Base-by-base conservation (phyloP, 1,140 invertebrate genomes). In the Aphaenogaster rudis region DNA sequence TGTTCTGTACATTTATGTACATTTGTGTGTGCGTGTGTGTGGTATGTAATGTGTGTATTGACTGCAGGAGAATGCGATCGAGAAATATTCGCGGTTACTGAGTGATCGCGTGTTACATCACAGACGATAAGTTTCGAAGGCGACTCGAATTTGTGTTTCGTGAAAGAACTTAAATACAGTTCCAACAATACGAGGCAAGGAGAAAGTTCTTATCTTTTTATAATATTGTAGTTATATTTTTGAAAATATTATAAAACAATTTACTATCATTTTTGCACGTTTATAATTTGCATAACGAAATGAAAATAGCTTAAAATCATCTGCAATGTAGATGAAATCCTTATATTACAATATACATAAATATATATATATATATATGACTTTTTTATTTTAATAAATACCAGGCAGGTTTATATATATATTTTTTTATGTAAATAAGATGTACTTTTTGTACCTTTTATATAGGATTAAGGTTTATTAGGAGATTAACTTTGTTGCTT, bases 1-100 rank as follows among this genome's bases (percentile, higher is more conserved):
- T 84, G 13, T 74, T 63, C 64, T 86, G 54, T 86, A 86, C 50
- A 86, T 82, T 57, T 86, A 63, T 81, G 33, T 81, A 81, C 71
- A 50, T 81, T 21, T 80, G 42, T 80, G n/a, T 33, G 76, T 45
- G 15, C 6, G 59, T 13, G 8, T 36, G 74, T 28, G 28, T 76
- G 13, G 9, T 50, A 45, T 45, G n/a, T 59, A 67, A 45, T 78
- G 17, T 66, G 33, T 69, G 28, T 54, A 36, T 79, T 61, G 54
- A 74, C 45, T 50, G 54, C 17, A 48, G n/a, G 54, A 84, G 28
- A 80, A 61, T 42, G 42, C 42, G 54, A 61, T 82, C 48, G 28
- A 74, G 28, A 74, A 74, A 84, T 84, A 84, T 48, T 74, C 7
- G 33, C 42, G 52, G 1, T 72, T 74, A 84, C 21, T n/a, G 54